Conservation (phyloP, 2,797 vertebrate genomes). For the Smutsia gigantea region DNA sequence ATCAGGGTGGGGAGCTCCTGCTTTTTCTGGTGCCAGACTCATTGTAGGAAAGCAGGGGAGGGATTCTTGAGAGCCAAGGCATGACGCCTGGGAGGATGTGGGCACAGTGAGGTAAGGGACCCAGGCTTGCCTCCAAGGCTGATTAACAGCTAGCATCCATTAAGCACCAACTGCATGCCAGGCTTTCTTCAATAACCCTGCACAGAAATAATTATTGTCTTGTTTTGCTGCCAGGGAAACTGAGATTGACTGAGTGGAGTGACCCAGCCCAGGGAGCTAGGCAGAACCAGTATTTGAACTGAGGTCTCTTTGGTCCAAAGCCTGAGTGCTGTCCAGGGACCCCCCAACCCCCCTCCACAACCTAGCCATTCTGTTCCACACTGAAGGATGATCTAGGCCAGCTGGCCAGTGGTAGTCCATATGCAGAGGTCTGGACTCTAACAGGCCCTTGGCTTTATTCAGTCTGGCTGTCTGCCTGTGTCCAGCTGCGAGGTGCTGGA, state of each 20-base stretch:
- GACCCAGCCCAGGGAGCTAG: background rate
- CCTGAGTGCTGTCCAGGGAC: background rate
- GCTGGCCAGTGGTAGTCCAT: rapidly evolving
- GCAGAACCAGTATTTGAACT: background rate
- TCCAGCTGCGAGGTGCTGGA: background rate
- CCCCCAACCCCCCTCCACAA: no score
- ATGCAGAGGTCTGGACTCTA: background rate
- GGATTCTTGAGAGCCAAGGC: background rate
- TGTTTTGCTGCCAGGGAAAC: background rate
- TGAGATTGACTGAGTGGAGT: background rate
- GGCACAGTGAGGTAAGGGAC: background rate
- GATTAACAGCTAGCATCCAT: background rate
- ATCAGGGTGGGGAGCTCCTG: background rate
- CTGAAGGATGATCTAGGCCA: background rate
- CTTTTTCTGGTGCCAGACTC: background rate
- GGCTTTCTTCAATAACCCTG: background rate
- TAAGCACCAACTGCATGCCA: background rate
- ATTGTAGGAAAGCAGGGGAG: background rate
- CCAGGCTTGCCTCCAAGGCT: background rate
- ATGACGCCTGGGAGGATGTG: background rate
- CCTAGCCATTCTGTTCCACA: background rate
- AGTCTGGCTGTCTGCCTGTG: background rate
- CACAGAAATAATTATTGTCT: background rate
- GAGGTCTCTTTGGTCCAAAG: background rate
- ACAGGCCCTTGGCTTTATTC: background rate